phyloP scores from a whole-genome alignment of 2,113 vertebrate species.

The Panthera uncia region DNA sequence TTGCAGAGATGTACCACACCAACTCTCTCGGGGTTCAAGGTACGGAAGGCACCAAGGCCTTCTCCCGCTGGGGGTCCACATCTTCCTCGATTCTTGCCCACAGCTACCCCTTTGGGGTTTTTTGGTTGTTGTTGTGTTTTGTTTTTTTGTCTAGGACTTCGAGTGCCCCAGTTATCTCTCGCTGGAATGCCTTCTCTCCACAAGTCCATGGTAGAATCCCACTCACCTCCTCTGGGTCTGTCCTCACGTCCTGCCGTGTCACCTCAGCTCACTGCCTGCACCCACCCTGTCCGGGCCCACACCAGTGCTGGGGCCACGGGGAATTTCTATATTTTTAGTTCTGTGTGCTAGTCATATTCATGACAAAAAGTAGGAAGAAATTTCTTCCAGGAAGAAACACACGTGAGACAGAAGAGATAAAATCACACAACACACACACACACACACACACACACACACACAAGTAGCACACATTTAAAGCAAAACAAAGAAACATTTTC shows the following conservation, averaged over 20 bases:
- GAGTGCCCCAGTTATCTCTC: neutral
- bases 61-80: neutral
- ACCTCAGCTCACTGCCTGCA: neutral
- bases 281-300: neutral
- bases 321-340: neutral
- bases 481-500: neutral
- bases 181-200: neutral
- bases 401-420: neutral
- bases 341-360: neutral
- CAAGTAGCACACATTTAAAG: neutral
- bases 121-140: neutral
- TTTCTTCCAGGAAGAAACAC: neutral
- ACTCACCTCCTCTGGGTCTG: neutral
- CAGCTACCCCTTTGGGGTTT: no score
- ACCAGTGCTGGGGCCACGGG: neutral
- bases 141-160: neutral
- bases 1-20: neutral
- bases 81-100: neutral
- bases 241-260: neutral
- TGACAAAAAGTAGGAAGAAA: neutral
- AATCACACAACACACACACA: neutral
- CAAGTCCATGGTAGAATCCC: neutral
- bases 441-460: neutral
- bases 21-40: neutral
- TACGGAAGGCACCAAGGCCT: neutral